phyloP scores from a whole-genome alignment of 2,888 invertebrate species.

The Cheilosia impressa region DNA sequence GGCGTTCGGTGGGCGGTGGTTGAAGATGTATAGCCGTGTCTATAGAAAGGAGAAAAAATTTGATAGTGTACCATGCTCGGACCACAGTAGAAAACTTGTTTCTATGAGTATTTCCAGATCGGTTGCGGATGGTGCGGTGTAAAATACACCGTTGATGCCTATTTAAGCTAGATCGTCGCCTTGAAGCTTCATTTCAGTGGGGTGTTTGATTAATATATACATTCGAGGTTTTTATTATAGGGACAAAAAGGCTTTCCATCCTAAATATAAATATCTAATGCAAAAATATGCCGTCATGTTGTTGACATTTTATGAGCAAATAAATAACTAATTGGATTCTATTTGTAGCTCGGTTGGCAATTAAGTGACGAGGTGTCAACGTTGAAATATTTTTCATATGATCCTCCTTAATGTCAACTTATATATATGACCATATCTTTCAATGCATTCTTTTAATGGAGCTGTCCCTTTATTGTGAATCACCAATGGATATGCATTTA shows the following conservation, averaged over 20 bases:
- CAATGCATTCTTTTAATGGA: no score
- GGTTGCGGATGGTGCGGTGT: conserved; percentile 22
- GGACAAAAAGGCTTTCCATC: conserved; percentile 7
- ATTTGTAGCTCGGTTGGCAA: conserved; percentile 9
- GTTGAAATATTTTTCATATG: no score
- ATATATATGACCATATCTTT: no score
- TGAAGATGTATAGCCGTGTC: conserved; percentile 26
- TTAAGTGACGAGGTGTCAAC: conserved; percentile 25
- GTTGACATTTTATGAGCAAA: conserved; percentile 23
- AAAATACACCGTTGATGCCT: conserved; percentile 36
- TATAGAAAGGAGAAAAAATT: conserved; percentile 28
- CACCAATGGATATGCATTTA: no score
- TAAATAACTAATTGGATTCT: conserved; percentile 27
- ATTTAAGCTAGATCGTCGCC: conserved; percentile 54
- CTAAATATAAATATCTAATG: conserved; percentile 52
- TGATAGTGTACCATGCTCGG: conserved; percentile 29
- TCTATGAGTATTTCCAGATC: conserved; percentile 52
- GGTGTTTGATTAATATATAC: conserved; percentile 37
- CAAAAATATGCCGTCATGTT: conserved; percentile 48
- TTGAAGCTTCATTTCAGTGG: conserved; percentile 54
- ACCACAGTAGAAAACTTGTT: conserved; percentile 2
- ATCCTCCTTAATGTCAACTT: no score
- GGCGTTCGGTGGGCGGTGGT: conserved; percentile 27
- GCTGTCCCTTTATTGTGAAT: no score
- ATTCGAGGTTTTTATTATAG: conserved; percentile 25